Base-by-base conservation (phyloP, 2,797 vertebrate genomes). In the Echiichthys vipera region DNA sequence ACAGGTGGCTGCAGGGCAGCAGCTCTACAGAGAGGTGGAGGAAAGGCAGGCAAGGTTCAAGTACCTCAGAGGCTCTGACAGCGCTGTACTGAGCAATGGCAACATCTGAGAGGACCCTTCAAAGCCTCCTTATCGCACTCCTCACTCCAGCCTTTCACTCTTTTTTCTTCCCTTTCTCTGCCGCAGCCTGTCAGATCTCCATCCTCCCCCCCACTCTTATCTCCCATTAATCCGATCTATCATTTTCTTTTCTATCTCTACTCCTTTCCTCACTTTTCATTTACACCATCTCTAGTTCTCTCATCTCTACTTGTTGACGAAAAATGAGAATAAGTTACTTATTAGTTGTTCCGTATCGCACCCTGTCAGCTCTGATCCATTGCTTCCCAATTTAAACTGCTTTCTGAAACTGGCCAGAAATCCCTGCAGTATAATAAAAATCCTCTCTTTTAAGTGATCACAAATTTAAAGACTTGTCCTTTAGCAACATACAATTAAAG, bases 1-100 rank as follows among this genome's bases (percentile, higher is more conserved):
- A 92, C 92, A 94, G 94, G 93, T 95, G 93, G 89, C 91, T 91
- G 87, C 88, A 81, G 92, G 88, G 88, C 85, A 91, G 89, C 55
- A n/a, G 81, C 88, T 88, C 88, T 89, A 83, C 78, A 86, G 86
- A 84, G 90, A 84, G 84, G 89, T 89, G 85, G 71, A 79, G 81
- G 68, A 61, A 77, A 79, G 80, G 67, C 80, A 75, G 82, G 47
- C 72, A 80, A 47, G 89, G 89, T 88, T 92, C 87, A 91, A 93
- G 92, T 92, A 89, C 83, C 84, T 88, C 85, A 30, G 90, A 84
- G 81, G 87, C 82, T 81, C 53, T 76, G 80, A 81, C 78, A 65
- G 77, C 67, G 51, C 72, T 74, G 81, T 85, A 85, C 87, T 88
- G 91, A 90, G 80, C 85, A 75, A 81, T 82, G 75, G 64, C 84